Percentiles rank a stretch among this genome's conserved stretches.
Conservation (phyloP, 2,888 invertebrate species). For the Eupeodes latifasciatus region DNA sequence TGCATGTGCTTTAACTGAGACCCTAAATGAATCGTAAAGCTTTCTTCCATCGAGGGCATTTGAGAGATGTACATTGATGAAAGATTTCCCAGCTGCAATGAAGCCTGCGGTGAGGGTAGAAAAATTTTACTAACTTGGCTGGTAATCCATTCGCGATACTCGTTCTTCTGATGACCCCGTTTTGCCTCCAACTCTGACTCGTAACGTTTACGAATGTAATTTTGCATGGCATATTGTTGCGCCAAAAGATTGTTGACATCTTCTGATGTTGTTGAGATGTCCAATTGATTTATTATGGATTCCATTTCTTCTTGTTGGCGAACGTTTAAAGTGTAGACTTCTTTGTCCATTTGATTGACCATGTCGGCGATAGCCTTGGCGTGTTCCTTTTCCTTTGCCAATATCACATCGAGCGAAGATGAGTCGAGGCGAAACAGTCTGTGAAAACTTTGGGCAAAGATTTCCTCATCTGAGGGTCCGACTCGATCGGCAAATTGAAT, state of each 20-base stretch:
- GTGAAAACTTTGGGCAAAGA: constrained; percentile 86
- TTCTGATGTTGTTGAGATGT: constrained; percentile 88
- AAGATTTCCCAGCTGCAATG: constrained; percentile 82
- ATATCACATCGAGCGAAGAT: constrained; percentile 93
- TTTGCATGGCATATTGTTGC: constrained; percentile 92
- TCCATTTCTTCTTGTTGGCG: constrained; percentile 96
- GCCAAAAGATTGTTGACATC: constrained; percentile 94
- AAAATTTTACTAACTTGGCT: constrained; percentile 83
- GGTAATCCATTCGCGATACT: constrained; percentile 95
- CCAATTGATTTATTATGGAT: constrained; percentile 91
- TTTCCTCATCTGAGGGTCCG: constrained; percentile 92
- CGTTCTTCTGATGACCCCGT: constrained; percentile 92
- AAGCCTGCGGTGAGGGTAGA: constrained; percentile 81
- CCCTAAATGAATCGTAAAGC: constrained; percentile 98
- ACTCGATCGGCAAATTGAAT: constrained; percentile 92
- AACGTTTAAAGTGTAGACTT: constrained; percentile 89
- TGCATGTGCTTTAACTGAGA: constrained; percentile 99
- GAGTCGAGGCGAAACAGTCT: constrained; percentile 87
- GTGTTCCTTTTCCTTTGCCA: constrained; percentile 94
- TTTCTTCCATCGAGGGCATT: constrained; percentile 90
- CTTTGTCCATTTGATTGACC: constrained; percentile 89
- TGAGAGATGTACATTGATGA: constrained; percentile 84
- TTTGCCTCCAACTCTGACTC: constrained; percentile 93
- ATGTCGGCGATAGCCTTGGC: constrained; percentile 91
- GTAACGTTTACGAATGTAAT: constrained; percentile 93